Percentiles rank a stretch among this genome's conserved stretches.
Conservation (phyloP, 2,113 vertebrate genomes). For the Laticauda laticaudata region DNA sequence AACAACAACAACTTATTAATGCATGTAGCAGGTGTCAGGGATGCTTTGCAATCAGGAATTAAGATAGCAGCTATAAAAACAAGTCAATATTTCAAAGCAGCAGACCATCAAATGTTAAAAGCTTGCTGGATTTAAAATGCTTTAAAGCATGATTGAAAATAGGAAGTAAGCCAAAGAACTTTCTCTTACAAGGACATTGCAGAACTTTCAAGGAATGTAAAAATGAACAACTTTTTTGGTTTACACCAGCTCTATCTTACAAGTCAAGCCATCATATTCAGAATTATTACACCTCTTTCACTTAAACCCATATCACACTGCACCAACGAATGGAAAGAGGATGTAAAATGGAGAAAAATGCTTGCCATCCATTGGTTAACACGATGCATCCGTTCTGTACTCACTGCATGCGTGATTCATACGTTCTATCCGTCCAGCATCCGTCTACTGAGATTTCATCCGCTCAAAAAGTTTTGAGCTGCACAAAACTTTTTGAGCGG, state of each 20-base stretch:
- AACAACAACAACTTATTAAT: background rate
- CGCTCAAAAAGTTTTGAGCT: too few species aligned
- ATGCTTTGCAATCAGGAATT: background rate
- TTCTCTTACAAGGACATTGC: background rate
- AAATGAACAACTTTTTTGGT: background rate
- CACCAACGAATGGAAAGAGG: too few species aligned
- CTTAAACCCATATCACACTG: background rate
- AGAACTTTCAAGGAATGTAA: background rate
- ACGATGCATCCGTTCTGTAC: too few species aligned
- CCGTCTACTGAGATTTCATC: too few species aligned
- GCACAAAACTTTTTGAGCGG: too few species aligned
- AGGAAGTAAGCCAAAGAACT: background rate
- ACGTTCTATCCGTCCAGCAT: too few species aligned
- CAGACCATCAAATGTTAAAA: background rate
- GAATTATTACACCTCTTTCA: background rate
- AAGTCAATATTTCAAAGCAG: constrained; percentile 4
- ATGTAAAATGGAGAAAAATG: too few species aligned
- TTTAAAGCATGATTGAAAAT: background rate
- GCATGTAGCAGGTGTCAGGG: background rate
- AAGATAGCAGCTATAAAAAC: background rate
- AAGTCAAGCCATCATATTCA: background rate
- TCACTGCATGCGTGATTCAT: too few species aligned
- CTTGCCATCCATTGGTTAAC: too few species aligned
- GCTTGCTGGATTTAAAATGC: background rate
- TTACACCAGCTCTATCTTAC: background rate